Percentiles rank a stretch among this genome's conserved stretches.
Evolutionary conservation across 2,888 invertebrate genomes (phyloP).

Genomic region (Drosophila cracens): DNA sequence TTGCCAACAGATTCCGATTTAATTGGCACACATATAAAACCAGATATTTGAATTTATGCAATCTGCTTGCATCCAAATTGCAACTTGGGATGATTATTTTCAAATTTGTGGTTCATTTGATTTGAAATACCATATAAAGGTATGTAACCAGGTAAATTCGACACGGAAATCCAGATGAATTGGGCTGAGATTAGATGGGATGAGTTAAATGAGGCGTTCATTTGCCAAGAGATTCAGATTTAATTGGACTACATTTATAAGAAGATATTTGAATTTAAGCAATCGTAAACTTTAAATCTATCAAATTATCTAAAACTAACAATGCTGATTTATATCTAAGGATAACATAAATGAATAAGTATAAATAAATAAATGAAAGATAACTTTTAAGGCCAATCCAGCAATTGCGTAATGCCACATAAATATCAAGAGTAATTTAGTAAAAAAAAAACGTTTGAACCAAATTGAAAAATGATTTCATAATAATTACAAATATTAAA

Average conservation of each 20-base stretch:
- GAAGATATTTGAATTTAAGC: conserved; percentile 23
- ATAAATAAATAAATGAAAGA: neutral
- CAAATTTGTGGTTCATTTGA: conserved; percentile 34
- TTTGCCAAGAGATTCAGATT: conserved; percentile 31
- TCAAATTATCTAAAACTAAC: neutral
- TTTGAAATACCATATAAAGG: conserved; percentile 14
- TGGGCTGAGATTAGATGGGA: conserved; percentile 25
- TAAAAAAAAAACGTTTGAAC: neutral
- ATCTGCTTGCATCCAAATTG: conserved; percentile 15
- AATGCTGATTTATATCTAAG: neutral
- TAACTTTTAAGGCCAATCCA: neutral
- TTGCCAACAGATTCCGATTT: conserved; percentile 36
- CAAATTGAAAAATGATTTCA: neutral
- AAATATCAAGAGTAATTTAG: neutral
- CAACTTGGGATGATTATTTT: conserved; percentile 19
- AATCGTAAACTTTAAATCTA: neutral
- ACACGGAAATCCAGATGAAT: conserved; percentile 39
- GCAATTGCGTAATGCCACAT: neutral
- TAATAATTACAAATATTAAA: conserved; percentile 2
- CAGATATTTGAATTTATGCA: conserved; percentile 36
- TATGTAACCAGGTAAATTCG: conserved; percentile 23
- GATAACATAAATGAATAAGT: neutral
- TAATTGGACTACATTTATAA: conserved; percentile 46
- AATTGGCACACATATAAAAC: conserved; percentile 47
- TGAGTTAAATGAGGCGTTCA: conserved; percentile 33